phyloP scores from a whole-genome alignment of 1,140 invertebrate species.

The Pseudomyrmex cubaensis region DNA sequence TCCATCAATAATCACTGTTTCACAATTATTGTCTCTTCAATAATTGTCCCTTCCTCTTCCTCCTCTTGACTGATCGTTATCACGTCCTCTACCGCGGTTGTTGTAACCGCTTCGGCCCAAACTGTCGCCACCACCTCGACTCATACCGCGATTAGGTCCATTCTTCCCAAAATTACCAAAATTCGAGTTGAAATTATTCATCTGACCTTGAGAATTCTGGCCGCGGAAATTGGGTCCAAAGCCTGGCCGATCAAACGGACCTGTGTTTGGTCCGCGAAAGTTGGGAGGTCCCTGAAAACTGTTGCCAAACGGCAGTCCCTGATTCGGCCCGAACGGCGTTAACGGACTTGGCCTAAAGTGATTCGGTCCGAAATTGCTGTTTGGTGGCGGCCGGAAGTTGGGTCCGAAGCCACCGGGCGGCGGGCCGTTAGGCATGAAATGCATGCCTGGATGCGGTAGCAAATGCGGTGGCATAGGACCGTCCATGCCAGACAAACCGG shows the following conservation, averaged over 20 bases:
- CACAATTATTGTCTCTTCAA: slow-evolving; percentile 56
- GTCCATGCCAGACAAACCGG: slow-evolving; percentile 71
- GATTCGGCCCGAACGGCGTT: slow-evolving; percentile 76
- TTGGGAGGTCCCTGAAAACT: slow-evolving; percentile 79
- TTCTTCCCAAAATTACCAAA: slow-evolving; percentile 77
- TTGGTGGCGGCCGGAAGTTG: slow-evolving; percentile 76
- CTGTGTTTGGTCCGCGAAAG: slow-evolving; percentile 76
- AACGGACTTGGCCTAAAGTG: slow-evolving; percentile 79
- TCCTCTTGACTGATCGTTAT: slow-evolving; percentile 77
- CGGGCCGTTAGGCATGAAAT: slow-evolving; percentile 78
- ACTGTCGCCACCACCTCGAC: slow-evolving; percentile 77
- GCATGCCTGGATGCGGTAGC: slow-evolving; percentile 74
- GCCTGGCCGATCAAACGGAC: slow-evolving; percentile 78
- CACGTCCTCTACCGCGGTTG: slow-evolving; percentile 80
- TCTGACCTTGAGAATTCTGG: slow-evolving; percentile 69
- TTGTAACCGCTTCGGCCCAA: slow-evolving; percentile 78
- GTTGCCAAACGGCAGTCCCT: slow-evolving; percentile 73
- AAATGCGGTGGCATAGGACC: slow-evolving; percentile 74
- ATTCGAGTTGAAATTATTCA: slow-evolving; percentile 73
- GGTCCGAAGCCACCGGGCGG: slow-evolving; percentile 77
- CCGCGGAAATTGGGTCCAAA: slow-evolving; percentile 79
- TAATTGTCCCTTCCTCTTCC: slow-evolving; percentile 79
- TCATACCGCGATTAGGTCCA: slow-evolving; percentile 76
- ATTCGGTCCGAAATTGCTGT: slow-evolving; percentile 80
- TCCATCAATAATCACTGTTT: slow-evolving; percentile 3